Percentiles rank a stretch among this genome's conserved stretches.
Evolutionary conservation across 2,888 invertebrate genomes (phyloP).

Genomic region (Ormyrus labotus): DNA sequence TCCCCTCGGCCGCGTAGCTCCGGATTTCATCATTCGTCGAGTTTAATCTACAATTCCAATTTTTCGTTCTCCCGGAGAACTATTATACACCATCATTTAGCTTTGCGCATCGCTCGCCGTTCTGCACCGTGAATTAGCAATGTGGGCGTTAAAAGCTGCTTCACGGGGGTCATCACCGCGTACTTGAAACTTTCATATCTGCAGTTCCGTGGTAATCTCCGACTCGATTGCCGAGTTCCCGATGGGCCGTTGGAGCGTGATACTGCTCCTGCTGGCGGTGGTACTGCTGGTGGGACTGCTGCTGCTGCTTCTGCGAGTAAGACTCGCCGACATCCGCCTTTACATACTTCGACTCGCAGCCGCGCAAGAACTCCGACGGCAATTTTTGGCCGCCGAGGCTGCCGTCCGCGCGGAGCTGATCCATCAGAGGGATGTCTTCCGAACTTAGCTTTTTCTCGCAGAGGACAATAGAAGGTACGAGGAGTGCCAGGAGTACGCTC

Average conservation of each 20-base stretch:
- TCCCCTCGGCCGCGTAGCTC: background rate
- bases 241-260: slow-evolving; percentile 61
- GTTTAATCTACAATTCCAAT: slow-evolving; percentile 50
- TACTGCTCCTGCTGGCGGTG: slow-evolving; percentile 57
- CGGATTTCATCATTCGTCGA: slow-evolving; percentile 2
- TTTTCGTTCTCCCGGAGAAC: background rate
- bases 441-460: slow-evolving; percentile 82
- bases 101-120: background rate
- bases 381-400: slow-evolving; percentile 45
- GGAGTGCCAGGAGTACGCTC: slow-evolving; percentile 62
- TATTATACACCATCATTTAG: slow-evolving; percentile 2
- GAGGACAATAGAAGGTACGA: slow-evolving; percentile 64
- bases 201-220: slow-evolving; percentile 57
- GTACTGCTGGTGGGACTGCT: slow-evolving; percentile 52
- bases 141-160: slow-evolving; percentile 17
- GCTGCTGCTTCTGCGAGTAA: slow-evolving; percentile 46
- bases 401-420: slow-evolving; percentile 75
- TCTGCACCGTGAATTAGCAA: slow-evolving; percentile 35
- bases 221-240: slow-evolving; percentile 56
- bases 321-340: slow-evolving; percentile 60
- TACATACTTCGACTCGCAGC: slow-evolving; percentile 62
- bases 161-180: slow-evolving; percentile 51
- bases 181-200: slow-evolving; percentile 59
- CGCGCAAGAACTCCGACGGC: slow-evolving; percentile 59
- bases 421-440: slow-evolving; percentile 84